phyloP scores from a whole-genome alignment of 2,113 vertebrate genomes.

The Siphamia tubifer region DNA sequence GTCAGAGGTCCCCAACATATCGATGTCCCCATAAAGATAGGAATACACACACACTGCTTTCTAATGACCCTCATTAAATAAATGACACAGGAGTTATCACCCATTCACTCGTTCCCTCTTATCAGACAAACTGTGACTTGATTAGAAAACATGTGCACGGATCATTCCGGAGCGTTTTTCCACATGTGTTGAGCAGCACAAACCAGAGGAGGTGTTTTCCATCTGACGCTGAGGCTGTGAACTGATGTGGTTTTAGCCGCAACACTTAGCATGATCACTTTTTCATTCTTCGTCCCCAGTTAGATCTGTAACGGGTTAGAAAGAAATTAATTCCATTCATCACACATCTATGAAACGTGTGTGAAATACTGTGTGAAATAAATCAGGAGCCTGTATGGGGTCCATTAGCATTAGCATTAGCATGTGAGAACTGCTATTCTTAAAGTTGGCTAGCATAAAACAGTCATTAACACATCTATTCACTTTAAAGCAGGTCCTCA shows the following conservation, averaged over 20 bases:
- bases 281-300: constrained; percentile 48
- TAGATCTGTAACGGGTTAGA: constrained; percentile 64
- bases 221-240: constrained; percentile 50
- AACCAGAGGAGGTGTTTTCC: constrained; percentile 11
- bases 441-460: constrained; percentile 8
- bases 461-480: neutral
- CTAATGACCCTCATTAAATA: constrained; percentile 25
- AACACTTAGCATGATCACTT: constrained; percentile 43
- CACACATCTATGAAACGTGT: constrained; percentile 28
- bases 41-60: too few relatives aligned
- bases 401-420: constrained; percentile 10
- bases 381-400: constrained; percentile 31
- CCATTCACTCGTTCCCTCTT: neutral
- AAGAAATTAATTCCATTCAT: constrained; percentile 66
- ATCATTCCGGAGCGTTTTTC: neutral
- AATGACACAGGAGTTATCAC: constrained; percentile 5
- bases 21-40: too few relatives aligned
- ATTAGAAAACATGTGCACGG: constrained; percentile 19
- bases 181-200: neutral
- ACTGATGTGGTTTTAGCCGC: constrained; percentile 43
- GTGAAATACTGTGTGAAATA: constrained; percentile 27
- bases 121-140: constrained; percentile 13
- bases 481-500: too few relatives aligned
- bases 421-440: neutral
- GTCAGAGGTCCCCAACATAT: too few relatives aligned